Evolutionary conservation across 2,888 invertebrate genomes (phyloP).

Genomic region (Strigamia crassipes): DNA sequence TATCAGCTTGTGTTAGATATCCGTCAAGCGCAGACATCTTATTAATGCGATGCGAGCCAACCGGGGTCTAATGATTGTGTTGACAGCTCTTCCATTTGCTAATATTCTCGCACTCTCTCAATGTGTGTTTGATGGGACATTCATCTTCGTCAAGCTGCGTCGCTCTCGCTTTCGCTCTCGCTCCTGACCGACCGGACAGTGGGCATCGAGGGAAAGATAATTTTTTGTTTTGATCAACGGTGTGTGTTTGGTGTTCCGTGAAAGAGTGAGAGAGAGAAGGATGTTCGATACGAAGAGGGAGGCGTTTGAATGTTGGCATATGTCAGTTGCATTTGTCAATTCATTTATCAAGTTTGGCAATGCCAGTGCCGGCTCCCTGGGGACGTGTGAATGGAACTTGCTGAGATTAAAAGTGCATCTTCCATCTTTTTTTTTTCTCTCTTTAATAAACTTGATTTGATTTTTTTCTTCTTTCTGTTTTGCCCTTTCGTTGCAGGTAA

Average conservation of each 20-base stretch:
- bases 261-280: neutral
- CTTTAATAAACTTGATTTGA: too few relatives aligned
- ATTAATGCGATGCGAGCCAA: constrained; percentile 19
- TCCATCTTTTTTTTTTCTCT: neutral
- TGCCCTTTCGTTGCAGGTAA: neutral
- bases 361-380: neutral
- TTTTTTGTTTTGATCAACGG: constrained; percentile 24
- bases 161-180: neutral
- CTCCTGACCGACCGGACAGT: neutral
- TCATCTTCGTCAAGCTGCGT: constrained; percentile 7
- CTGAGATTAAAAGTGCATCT: constrained; percentile 32
- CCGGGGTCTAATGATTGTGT: constrained; percentile 17
- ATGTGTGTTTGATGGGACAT: constrained; percentile 27
- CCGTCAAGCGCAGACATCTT: constrained; percentile 30
- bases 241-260: constrained; percentile 13
- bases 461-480: neutral
- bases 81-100: constrained; percentile 37
- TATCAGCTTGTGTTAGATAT: constrained; percentile 35
- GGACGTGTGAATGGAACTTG: constrained; percentile 9
- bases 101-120: constrained; percentile 2
- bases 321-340: constrained; percentile 37
- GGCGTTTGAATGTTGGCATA: constrained; percentile 34
- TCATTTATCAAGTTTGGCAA: constrained; percentile 2
- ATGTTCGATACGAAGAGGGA: constrained; percentile 11
- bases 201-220: constrained; percentile 19